Conservation (phyloP, 2,113 vertebrate genomes). For the Grammomys surdaster region DNA sequence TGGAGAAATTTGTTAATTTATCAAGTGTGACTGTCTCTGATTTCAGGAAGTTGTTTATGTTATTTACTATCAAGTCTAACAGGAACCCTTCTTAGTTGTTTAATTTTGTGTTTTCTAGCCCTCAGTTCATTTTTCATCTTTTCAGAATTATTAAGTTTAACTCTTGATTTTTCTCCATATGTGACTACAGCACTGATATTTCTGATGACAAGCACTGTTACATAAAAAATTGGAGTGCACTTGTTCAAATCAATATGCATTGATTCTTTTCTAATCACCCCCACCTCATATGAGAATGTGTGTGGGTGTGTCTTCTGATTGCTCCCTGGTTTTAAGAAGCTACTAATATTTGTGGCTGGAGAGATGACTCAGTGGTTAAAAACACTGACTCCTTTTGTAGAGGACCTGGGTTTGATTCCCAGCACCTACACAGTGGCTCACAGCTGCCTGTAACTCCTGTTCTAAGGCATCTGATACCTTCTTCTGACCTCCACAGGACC, state of each 20-base stretch:
- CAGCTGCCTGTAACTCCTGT: not conserved
- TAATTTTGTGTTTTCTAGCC: conserved; percentile 16
- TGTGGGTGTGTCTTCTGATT: not conserved
- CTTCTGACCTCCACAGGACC: not conserved
- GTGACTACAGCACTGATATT: not conserved
- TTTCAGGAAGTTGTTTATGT: conserved; percentile 58
- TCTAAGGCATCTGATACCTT: not conserved
- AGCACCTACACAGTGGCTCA: not conserved
- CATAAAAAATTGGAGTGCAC: not conserved
- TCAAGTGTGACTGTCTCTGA: not conserved
- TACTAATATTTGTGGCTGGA: not conserved
- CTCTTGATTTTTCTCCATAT: not conserved
- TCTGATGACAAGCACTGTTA: not conserved
- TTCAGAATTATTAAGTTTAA: conserved; percentile 47
- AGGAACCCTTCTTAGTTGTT: conserved; percentile 36
- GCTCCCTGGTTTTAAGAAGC: not conserved
- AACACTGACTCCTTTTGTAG: not conserved
- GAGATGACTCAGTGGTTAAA: not conserved
- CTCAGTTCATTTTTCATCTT: conserved; percentile 36
- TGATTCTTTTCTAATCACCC: not conserved
- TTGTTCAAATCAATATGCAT: not conserved
- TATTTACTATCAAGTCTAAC: conserved; percentile 16
- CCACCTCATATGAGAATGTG: not conserved
- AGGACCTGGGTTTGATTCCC: not conserved
- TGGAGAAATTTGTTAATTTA: conserved; percentile 33